phyloP scores from a whole-genome alignment of 2,797 vertebrate genomes.

The Ispidina picta region DNA sequence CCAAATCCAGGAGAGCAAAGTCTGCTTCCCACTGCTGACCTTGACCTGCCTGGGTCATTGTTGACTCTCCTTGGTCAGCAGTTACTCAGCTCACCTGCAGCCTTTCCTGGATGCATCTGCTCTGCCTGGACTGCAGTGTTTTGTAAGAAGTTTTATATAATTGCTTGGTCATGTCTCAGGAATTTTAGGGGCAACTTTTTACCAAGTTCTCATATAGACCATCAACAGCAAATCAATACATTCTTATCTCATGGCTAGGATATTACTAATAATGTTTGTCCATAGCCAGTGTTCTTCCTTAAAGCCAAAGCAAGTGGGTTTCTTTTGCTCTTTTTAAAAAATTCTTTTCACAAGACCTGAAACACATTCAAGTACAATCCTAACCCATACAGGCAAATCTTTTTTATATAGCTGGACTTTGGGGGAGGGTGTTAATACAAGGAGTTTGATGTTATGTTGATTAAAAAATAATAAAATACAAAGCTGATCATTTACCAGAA shows the following conservation, averaged over 20 bases:
- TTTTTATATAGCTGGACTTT: neutral
- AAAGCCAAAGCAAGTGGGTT: neutral
- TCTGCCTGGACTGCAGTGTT: neutral
- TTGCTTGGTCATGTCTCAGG: neutral
- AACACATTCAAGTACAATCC: neutral
- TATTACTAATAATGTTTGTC: neutral
- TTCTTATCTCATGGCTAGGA: neutral
- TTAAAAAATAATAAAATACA: neutral
- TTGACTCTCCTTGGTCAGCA: neutral
- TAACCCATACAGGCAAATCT: neutral
- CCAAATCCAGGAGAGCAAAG: neutral
- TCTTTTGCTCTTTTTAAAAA: neutral
- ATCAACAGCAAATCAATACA: neutral
- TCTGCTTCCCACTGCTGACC: neutral
- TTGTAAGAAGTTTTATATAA: neutral
- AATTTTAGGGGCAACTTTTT: neutral
- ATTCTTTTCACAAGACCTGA: neutral
- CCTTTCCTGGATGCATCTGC: neutral
- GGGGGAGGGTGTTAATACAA: neutral
- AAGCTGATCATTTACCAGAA: neutral
- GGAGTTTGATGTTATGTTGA: neutral
- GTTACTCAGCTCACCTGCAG: neutral
- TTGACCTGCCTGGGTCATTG: neutral
- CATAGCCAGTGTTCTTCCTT: neutral
- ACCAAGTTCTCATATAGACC: neutral